Evolutionary conservation across 64 coral and sea anemone genomes (phyloP).

Genomic region (Platygyra sinensis): DNA sequence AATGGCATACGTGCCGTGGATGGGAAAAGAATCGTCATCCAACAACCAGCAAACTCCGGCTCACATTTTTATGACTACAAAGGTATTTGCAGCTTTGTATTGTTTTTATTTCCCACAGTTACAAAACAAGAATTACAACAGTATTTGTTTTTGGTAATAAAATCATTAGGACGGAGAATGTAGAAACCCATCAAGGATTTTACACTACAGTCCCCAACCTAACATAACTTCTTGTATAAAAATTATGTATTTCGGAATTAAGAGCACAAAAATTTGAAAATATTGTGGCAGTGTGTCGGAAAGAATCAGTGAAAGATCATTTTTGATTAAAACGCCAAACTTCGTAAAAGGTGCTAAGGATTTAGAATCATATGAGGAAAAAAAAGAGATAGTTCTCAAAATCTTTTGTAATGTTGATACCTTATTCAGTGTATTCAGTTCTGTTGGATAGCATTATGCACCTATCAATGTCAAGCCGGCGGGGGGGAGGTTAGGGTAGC

Average conservation of each 20-base stretch:
- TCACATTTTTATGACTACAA: conserved; percentile 67
- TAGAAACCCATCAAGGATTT: conserved; percentile 3
- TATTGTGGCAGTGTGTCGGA: no score
- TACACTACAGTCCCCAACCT: background rate
- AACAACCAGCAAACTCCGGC: conserved; percentile 53
- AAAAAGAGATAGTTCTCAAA: no score
- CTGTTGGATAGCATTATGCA: conserved; percentile 17
- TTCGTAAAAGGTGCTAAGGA: background rate
- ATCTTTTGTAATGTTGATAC: no score
- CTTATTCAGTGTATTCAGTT: background rate
- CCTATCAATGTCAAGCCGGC: no score
- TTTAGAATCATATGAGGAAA: conserved; percentile 1
- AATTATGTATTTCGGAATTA: conserved; percentile 3
- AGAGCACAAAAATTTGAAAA: background rate
- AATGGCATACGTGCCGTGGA: conserved; percentile 63
- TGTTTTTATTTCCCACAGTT: background rate
- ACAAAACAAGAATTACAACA: background rate
- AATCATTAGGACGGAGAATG: background rate
- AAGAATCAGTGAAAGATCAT: conserved; percentile 14
- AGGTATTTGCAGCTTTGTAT: background rate
- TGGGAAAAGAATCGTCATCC: conserved; percentile 68
- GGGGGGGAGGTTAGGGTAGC: no score
- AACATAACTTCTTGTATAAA: background rate
- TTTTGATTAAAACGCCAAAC: background rate
- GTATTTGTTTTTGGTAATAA: background rate